These are phyloP conservation scores for Trissolcus brochymenae DNA, from an alignment of 2,888 invertebrate species.

Conservation along the genomic window DNA sequence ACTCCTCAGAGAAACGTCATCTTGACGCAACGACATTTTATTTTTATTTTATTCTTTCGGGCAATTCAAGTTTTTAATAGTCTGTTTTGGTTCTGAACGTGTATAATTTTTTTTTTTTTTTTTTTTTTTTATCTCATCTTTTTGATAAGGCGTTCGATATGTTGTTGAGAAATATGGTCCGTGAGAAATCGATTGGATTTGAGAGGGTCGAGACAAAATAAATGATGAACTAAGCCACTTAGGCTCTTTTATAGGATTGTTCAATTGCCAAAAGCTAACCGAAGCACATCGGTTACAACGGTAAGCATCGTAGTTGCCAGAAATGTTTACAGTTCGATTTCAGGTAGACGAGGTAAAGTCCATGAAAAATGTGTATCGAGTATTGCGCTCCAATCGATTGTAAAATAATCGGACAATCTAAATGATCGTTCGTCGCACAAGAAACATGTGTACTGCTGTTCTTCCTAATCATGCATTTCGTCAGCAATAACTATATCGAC, in stretches of 20 bases:
- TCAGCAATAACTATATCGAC: no score
- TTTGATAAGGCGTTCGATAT: neutral
- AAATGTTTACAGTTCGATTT: conserved; percentile 49
- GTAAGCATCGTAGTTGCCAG: conserved; percentile 51
- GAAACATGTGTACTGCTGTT: no score
- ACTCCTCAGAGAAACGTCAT: conserved; percentile 20
- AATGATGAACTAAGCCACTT: conserved; percentile 54
- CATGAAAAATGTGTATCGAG: conserved; percentile 35
- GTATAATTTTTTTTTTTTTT: no score
- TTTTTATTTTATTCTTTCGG: no score
- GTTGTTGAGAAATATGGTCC: neutral
- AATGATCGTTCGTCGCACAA: no score
- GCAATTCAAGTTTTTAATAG: no score
- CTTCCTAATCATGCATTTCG: neutral
- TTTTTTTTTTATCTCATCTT: no score
- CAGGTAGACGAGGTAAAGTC: conserved; percentile 29
- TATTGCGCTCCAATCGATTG: conserved; percentile 38
- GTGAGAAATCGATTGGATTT: conserved; percentile 22
- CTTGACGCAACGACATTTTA: conserved; percentile 7
- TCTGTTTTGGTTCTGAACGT: no score
- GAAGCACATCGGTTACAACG: conserved; percentile 51
- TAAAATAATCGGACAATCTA: conserved; percentile 11
- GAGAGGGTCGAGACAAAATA: conserved; percentile 21
- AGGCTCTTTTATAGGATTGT: conserved; percentile 50
- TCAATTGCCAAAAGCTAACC: conserved; percentile 57